Percentiles rank a stretch among this genome's conserved stretches.
Conservation (phyloP, 1,140 invertebrate species). For the Camponotus vicinus region DNA sequence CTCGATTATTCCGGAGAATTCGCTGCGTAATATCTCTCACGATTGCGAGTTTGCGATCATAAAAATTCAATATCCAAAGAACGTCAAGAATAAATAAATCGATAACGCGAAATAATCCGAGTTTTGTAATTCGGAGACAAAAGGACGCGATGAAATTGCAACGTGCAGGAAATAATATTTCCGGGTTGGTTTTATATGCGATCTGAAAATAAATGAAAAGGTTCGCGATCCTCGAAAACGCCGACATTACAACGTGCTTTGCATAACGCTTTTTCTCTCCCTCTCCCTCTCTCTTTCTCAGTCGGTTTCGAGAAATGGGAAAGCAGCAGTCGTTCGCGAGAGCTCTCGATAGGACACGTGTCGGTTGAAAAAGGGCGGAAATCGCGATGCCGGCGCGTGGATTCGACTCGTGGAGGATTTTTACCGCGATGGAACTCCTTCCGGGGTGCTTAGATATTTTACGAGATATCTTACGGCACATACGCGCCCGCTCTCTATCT, state of each 20-base stretch:
- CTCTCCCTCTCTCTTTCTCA: not conserved
- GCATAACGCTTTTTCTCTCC: not conserved
- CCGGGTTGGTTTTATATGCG: not conserved
- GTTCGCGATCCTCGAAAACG: not conserved
- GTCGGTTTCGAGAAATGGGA: not conserved
- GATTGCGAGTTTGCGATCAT: slow-evolving; percentile 4
- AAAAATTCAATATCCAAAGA: slow-evolving; percentile 7
- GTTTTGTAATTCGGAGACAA: too few relatives aligned
- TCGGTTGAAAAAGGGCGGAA: slow-evolving; percentile 18
- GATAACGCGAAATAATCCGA: too few relatives aligned
- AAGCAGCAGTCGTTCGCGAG: not conserved
- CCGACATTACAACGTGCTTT: slow-evolving; percentile 5
- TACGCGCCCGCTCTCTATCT: slow-evolving; percentile 8
- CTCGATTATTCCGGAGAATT: slow-evolving; percentile 14
- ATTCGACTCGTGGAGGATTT: slow-evolving; percentile 2
- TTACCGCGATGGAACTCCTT: not conserved
- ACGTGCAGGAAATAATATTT: not conserved
- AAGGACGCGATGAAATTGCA: too few relatives aligned
- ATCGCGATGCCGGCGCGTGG: slow-evolving; percentile 24
- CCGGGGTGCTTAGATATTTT: slow-evolving; percentile 44
- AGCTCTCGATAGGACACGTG: not conserved
- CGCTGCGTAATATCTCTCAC: slow-evolving; percentile 7
- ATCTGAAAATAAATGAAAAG: slow-evolving; percentile 3
- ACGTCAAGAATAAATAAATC: slow-evolving; percentile 8
- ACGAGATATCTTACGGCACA: slow-evolving; percentile 38